These are phyloP conservation scores for Xiphydria camelus DNA, from an alignment of 2,888 invertebrate genomes.

Conservation along the genomic window DNA sequence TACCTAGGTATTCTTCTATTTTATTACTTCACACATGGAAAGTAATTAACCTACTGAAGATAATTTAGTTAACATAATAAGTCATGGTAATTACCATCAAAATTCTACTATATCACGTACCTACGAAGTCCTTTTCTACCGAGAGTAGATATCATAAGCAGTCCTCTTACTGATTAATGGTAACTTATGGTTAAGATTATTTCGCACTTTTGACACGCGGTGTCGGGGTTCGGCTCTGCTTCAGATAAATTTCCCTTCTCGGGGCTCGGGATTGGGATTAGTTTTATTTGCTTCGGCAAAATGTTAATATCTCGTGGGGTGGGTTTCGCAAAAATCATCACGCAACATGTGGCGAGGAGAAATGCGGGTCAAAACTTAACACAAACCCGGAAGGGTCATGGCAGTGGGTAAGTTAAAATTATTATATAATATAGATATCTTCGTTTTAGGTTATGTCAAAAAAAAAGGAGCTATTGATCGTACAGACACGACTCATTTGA, in stretches of 20 bases:
- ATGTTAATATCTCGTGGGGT: slow-evolving; percentile 29
- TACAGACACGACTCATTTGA: no score
- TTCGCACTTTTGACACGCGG: not conserved
- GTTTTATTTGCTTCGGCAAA: slow-evolving; percentile 1
- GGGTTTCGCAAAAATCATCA: slow-evolving; percentile 14
- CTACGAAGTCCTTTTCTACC: no score
- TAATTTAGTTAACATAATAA: no score
- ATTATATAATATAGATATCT: slow-evolving; percentile 22
- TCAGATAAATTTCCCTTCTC: not conserved
- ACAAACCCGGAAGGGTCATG: slow-evolving; percentile 12
- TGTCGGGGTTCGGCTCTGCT: not conserved
- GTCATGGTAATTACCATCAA: no score
- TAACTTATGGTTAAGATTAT: no score
- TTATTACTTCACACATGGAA: no score
- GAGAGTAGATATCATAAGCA: no score
- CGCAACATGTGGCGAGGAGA: slow-evolving; percentile 4
- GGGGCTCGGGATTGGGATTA: not conserved
- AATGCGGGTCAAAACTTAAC: slow-evolving; percentile 10
- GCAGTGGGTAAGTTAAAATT: slow-evolving; percentile 23
- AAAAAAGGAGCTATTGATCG: no score
- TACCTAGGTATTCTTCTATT: no score
- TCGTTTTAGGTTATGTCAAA: not conserved
- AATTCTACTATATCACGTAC: no score
- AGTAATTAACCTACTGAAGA: no score
- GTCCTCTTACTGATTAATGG: no score